A percentile compares a stretch with the other conserved stretches of the same genome.
Evolutionary conservation across 2,113 vertebrate genomes (phyloP).

Genomic region (Alaudala cheleensis): DNA sequence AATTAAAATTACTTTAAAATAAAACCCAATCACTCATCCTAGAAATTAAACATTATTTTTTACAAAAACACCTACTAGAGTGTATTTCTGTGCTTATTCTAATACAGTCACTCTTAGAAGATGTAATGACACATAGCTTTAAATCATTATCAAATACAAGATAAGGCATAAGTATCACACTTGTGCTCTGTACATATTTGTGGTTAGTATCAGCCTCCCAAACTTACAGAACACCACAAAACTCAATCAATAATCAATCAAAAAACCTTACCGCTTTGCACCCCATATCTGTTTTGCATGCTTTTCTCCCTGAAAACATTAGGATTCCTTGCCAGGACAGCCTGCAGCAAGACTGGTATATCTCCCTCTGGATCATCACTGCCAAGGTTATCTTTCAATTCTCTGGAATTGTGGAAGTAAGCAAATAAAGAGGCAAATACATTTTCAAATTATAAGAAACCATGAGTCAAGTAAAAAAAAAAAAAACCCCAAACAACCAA

Average conservation of each 20-base stretch:
- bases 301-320: conserved; percentile 99
- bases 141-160: not conserved
- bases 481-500: not conserved
- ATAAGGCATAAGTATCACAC: not conserved
- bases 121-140: not conserved
- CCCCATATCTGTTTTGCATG: conserved; percentile 82
- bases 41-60: not conserved
- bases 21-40: not conserved
- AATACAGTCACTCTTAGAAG: not conserved
- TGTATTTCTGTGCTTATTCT: not conserved
- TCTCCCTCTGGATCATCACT: conserved; percentile 98
- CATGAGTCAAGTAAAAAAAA: conserved; percentile 19
- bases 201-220: not conserved
- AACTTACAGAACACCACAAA: not conserved
- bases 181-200: not conserved
- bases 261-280: conserved; percentile 81
- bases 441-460: conserved; percentile 49
- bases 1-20: not conserved
- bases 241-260: conserved; percentile 33
- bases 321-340: conserved; percentile 94
- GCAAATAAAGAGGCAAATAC: conserved; percentile 41
- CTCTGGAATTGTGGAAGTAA: conserved; percentile 80
- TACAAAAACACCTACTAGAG: not conserved
- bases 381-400: conserved; percentile 97
- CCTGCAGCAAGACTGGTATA: conserved; percentile 93